These are phyloP conservation scores for Bradypodion ventrale DNA, from an alignment of 2,797 vertebrate genomes.

Conservation along the genomic window DNA sequence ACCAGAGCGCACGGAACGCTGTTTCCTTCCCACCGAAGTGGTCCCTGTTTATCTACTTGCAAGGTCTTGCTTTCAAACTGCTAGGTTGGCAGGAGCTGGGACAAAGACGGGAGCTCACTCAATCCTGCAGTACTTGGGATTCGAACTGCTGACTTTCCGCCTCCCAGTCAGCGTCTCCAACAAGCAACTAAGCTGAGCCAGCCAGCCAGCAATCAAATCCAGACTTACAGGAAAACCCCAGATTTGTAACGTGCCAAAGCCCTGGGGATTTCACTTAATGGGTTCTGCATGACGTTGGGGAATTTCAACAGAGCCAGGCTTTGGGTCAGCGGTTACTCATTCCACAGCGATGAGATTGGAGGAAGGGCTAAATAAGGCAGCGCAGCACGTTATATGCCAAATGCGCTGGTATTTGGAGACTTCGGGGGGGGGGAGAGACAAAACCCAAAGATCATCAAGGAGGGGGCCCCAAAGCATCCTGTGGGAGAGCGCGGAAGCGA, in stretches of 20 bases:
- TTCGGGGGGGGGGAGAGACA: background rate
- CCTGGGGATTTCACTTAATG: constrained; percentile 15
- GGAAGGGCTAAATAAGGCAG: constrained; percentile 35
- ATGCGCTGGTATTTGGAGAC: constrained; percentile 10
- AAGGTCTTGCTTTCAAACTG: no score
- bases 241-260: background rate
- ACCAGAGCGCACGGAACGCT: no score
- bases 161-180: no score
- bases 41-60: no score
- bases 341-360: constrained; percentile 26
- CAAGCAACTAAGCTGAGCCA: background rate
- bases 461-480: background rate
- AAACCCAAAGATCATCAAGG: constrained; percentile 32
- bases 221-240: constrained; percentile 12
- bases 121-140: no score
- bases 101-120: no score
- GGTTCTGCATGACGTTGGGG: background rate
- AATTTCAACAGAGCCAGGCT: constrained; percentile 28
- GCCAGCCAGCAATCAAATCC: background rate
- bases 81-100: no score
- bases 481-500: no score
- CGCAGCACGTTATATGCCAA: background rate
- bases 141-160: no score
- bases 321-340: constrained; percentile 26
- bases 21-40: no score